Evolutionary conservation across 2,797 vertebrate genomes (phyloP).

Genomic region (Dermochelys coriacea): DNA sequence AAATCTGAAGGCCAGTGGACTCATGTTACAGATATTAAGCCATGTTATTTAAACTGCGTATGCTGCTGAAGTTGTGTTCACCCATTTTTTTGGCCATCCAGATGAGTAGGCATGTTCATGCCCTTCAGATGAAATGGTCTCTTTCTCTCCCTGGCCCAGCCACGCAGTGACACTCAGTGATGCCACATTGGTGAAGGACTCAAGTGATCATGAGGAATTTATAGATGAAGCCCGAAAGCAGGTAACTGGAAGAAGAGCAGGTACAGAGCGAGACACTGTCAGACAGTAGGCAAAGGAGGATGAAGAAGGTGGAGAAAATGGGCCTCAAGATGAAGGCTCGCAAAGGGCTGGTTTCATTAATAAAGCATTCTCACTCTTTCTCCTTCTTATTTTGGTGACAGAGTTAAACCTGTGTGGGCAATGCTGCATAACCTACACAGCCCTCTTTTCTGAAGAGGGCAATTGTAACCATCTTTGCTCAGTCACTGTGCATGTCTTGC

Average conservation of each 20-base stretch:
- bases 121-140: not conserved
- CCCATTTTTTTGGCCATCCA: not conserved
- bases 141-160: not conserved
- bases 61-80: not conserved
- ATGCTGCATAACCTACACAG: conserved; percentile 65
- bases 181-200: not conserved
- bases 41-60: not conserved
- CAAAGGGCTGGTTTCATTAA: conserved; percentile 78
- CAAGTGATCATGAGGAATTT: conserved; percentile 36
- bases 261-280: conserved; percentile 62
- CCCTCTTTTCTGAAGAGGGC: conserved; percentile 60
- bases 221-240: conserved; percentile 64
- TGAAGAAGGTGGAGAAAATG: conserved; percentile 66
- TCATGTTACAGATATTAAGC: not conserved
- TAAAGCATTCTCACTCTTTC: conserved; percentile 76
- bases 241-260: conserved; percentile 72
- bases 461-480: conserved; percentile 5
- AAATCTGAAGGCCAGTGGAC: not conserved
- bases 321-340: conserved; percentile 73
- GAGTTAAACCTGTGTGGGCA: conserved; percentile 77
- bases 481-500: conserved; percentile 8
- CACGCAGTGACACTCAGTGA: not conserved
- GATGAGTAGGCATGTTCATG: not conserved
- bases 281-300: conserved; percentile 74
- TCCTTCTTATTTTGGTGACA: conserved; percentile 77